Evolutionary conservation across 1,140 invertebrate species (phyloP).

Genomic region (Bombus polaris): DNA sequence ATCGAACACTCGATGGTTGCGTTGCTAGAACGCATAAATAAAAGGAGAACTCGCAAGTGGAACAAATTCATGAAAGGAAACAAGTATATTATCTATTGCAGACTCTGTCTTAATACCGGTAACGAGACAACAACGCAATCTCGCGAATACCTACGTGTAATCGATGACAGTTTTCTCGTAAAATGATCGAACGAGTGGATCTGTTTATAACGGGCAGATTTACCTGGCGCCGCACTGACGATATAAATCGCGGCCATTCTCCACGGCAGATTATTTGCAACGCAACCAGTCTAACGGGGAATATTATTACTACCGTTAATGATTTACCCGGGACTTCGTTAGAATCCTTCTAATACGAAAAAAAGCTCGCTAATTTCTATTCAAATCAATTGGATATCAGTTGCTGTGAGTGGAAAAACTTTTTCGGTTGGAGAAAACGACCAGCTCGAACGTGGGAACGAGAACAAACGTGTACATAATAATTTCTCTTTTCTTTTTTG

Average conservation of each 20-base stretch:
- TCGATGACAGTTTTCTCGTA: constrained; percentile 40
- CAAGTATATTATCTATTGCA: not conserved
- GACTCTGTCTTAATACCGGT: constrained; percentile 6
- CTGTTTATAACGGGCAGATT: constrained; percentile 48
- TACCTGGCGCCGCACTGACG: constrained; percentile 15
- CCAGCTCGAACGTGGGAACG: not conserved
- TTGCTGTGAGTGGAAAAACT: not conserved
- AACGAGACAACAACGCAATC: constrained; percentile 49
- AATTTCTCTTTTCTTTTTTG: not conserved
- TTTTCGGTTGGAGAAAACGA: not conserved
- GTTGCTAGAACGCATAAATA: not conserved
- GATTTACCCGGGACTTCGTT: constrained; percentile 18
- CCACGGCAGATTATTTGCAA: constrained; percentile 51
- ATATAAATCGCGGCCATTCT: constrained; percentile 47
- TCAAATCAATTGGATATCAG: not conserved
- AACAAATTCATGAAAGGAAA: not conserved
- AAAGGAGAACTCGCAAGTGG: not conserved
- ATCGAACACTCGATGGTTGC: not conserved
- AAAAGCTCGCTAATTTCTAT: not conserved
- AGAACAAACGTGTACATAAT: not conserved
- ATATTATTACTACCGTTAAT: constrained; percentile 25
- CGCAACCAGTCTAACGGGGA: not conserved
- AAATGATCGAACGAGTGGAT: constrained; percentile 51
- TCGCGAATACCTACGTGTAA: not conserved
- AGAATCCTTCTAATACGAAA: not conserved